Conservation (phyloP, 2,113 vertebrate genomes). For the Neodontobutis hainanensis region DNA sequence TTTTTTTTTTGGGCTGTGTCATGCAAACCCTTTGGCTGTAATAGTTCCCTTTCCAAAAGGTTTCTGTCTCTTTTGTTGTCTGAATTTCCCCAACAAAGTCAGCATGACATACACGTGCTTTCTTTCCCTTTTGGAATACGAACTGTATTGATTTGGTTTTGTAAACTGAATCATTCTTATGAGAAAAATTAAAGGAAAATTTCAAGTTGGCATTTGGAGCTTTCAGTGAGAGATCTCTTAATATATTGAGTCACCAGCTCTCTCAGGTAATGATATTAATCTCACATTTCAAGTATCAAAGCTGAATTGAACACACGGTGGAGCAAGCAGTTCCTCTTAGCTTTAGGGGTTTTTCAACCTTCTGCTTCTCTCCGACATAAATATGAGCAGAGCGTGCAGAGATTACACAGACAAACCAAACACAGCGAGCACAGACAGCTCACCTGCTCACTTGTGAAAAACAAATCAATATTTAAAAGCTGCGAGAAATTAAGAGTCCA, state of each 20-base stretch:
- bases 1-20: slow-evolving; percentile 13
- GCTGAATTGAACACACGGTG: not conserved
- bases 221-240: not conserved
- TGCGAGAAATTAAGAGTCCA: no score
- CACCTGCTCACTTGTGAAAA: not conserved
- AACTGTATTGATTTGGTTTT: not conserved
- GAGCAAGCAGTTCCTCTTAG: slow-evolving; percentile 30
- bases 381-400: slow-evolving; percentile 21
- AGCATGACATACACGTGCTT: not conserved
- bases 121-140: slow-evolving; percentile 3
- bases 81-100: slow-evolving; percentile 21
- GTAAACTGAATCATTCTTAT: no score
- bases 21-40: not conserved
- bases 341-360: slow-evolving; percentile 25
- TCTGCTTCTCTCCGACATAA: slow-evolving; percentile 40
- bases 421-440: not conserved
- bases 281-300: not conserved
- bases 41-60: slow-evolving; percentile 41
- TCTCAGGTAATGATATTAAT: slow-evolving; percentile 16
- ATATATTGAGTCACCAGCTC: no score
- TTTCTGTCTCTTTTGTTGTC: slow-evolving; percentile 22
- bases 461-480: not conserved
- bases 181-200: not conserved
- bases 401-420: slow-evolving; percentile 22
- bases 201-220: not conserved